Percentiles rank a stretch among this genome's conserved stretches.
Conservation (phyloP, 2,797 vertebrate genomes). For the Microctenopoma steveboyesi region DNA sequence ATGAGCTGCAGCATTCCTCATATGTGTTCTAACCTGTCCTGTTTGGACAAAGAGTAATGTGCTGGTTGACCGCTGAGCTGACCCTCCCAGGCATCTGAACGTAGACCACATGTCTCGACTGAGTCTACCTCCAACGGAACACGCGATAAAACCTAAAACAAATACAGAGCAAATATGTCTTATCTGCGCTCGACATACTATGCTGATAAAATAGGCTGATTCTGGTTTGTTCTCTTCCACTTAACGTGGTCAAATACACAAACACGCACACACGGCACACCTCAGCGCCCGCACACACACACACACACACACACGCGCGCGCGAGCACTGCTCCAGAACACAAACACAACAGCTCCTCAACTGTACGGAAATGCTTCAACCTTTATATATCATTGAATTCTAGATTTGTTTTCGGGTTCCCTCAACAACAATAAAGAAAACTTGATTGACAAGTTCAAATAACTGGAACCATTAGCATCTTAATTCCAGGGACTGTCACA, state of each 20-base stretch:
- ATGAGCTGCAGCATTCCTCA: conserved; percentile 84
- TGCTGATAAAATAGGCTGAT: conserved; percentile 67
- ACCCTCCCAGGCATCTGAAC: conserved; percentile 81
- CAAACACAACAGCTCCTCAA: conserved; percentile 5
- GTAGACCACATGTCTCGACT: conserved; percentile 79
- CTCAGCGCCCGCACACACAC: conserved; percentile 27
- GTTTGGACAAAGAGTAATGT: conserved; percentile 85
- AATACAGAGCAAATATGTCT: conserved; percentile 76
- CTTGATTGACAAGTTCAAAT: conserved; percentile 81
- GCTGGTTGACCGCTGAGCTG: conserved; percentile 80
- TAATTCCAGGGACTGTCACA: conserved; percentile 79
- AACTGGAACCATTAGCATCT: conserved; percentile 78
- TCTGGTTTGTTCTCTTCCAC: conserved; percentile 66
- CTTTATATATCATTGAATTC: conserved; percentile 73
- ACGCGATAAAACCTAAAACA: conserved; percentile 78
- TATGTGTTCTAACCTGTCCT: conserved; percentile 79
- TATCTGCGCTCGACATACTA: conserved; percentile 66
- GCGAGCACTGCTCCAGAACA: conserved; percentile 14
- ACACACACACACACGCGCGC: conserved; percentile 8
- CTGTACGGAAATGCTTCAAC: conserved; percentile 54
- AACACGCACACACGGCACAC: conserved; percentile 1
- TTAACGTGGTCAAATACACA: conserved; percentile 43
- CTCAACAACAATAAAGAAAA: conserved; percentile 39
- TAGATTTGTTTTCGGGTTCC: conserved; percentile 48
- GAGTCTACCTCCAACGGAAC: conserved; percentile 72